Evolutionary conservation across 1,140 invertebrate species (phyloP).

Genomic region (Chelonus insularis): DNA sequence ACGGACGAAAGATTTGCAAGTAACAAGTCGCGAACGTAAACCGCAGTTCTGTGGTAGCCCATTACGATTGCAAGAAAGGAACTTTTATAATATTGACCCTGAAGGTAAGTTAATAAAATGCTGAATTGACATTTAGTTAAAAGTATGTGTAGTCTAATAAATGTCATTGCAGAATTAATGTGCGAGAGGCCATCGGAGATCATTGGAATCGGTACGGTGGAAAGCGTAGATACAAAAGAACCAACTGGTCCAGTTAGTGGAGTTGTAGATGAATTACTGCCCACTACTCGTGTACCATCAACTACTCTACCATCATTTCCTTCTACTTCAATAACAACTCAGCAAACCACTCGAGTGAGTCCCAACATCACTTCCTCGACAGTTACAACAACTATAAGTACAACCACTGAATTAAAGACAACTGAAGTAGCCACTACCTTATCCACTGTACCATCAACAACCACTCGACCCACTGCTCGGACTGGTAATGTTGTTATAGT

Average conservation of each 20-base stretch:
- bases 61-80: slow-evolving; percentile 72
- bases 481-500: slow-evolving; percentile 56
- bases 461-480: slow-evolving; percentile 46
- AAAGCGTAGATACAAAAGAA: slow-evolving; percentile 61
- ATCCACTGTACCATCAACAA: slow-evolving; percentile 40
- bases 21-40: slow-evolving; percentile 87
- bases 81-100: slow-evolving; percentile 84
- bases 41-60: slow-evolving; percentile 92
- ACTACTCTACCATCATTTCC: slow-evolving; percentile 45
- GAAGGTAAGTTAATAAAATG: slow-evolving; percentile 58
- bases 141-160: too few species aligned
- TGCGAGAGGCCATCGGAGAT: slow-evolving; percentile 55
- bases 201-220: slow-evolving; percentile 63
- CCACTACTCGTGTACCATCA: slow-evolving; percentile 40
- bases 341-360: slow-evolving; percentile 30
- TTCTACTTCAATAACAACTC: slow-evolving; percentile 36
- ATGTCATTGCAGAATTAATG: slow-evolving; percentile 49
- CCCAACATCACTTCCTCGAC: slow-evolving; percentile 28
- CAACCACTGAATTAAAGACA: slow-evolving; percentile 39
- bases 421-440: slow-evolving; percentile 35
- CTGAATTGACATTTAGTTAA: too few species aligned
- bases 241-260: slow-evolving; percentile 46
- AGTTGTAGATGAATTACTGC: slow-evolving; percentile 37
- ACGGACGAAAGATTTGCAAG: slow-evolving; percentile 82
- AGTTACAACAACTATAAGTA: slow-evolving; percentile 39